Evolutionary conservation across 2,797 vertebrate species (phyloP).

Genomic region (Peromyscus melanophrys): DNA sequence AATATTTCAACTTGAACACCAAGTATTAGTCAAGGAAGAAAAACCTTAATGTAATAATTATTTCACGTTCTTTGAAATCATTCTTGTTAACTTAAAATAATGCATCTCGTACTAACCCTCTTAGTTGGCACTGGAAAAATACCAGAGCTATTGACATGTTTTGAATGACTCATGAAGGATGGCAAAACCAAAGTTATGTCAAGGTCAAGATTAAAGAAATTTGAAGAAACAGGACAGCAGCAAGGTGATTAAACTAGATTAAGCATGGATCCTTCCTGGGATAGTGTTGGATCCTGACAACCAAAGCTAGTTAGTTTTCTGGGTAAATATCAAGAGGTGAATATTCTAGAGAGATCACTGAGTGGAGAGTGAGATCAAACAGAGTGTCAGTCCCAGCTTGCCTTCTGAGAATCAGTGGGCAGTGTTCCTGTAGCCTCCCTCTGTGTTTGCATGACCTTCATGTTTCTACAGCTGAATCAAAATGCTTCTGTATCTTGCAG

Average conservation of each 20-base stretch:
- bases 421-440: constrained; percentile 1
- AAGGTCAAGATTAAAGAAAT: constrained; percentile 30
- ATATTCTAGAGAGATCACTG: constrained; percentile 12
- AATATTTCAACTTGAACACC: background rate
- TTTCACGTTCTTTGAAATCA: background rate
- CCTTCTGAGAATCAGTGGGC: background rate
- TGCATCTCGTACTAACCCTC: background rate
- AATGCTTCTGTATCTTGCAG: constrained; percentile 43
- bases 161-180: background rate
- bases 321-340: constrained; percentile 48
- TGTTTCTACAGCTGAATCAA: constrained; percentile 55
- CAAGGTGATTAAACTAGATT: background rate
- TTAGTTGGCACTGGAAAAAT: background rate
- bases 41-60: background rate
- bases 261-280: background rate
- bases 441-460: constrained; percentile 48
- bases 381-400: background rate
- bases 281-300: background rate
- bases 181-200: background rate
- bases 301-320: background rate
- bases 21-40: constrained; percentile 12
- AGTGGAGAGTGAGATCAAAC: constrained; percentile 44
- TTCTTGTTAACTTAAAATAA: constrained; percentile 12
- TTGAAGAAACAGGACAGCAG: background rate
- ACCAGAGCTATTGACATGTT: background rate